These are phyloP conservation scores for Phasianus colchicus DNA, from an alignment of 2,113 vertebrate species.

Conservation along the genomic window DNA sequence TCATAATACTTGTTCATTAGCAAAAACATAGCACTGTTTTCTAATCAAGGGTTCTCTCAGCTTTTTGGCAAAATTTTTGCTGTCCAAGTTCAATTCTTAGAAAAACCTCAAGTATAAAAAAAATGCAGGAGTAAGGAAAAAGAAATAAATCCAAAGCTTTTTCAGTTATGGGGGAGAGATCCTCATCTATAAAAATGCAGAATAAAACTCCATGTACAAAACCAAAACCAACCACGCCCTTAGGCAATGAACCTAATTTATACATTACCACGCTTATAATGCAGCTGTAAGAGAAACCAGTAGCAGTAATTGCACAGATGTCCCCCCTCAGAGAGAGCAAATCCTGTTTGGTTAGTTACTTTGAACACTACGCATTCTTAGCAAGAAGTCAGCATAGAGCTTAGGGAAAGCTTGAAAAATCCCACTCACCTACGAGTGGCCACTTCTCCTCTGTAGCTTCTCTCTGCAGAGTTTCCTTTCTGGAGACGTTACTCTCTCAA, in stretches of 20 bases:
- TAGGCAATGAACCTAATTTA: neutral
- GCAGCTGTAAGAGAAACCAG: slow-evolving; percentile 10
- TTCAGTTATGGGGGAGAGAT: neutral
- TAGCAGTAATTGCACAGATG: neutral
- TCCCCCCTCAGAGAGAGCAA: neutral
- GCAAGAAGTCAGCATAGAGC: neutral
- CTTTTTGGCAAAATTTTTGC: slow-evolving; percentile 30
- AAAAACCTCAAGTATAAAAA: slow-evolving; percentile 63
- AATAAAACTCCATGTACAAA: neutral
- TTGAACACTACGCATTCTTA: neutral
- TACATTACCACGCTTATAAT: neutral
- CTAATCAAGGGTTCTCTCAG: slow-evolving; percentile 61
- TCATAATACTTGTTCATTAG: neutral
- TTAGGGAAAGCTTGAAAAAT: slow-evolving; percentile 40
- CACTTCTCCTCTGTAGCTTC: slow-evolving; percentile 70
- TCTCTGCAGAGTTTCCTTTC: slow-evolving; percentile 69
- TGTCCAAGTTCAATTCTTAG: slow-evolving; percentile 59
- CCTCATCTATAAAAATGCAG: neutral
- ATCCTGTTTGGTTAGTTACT: neutral
- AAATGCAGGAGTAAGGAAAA: slow-evolving; percentile 37
- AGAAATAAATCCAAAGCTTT: slow-evolving; percentile 12
- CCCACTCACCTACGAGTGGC: slow-evolving; percentile 60
- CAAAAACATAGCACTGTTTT: slow-evolving; percentile 51
- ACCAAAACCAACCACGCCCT: neutral
- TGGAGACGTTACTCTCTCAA: slow-evolving; percentile 75